phyloP scores from a whole-genome alignment of 2,113 vertebrate species.

The Strix aluco region DNA sequence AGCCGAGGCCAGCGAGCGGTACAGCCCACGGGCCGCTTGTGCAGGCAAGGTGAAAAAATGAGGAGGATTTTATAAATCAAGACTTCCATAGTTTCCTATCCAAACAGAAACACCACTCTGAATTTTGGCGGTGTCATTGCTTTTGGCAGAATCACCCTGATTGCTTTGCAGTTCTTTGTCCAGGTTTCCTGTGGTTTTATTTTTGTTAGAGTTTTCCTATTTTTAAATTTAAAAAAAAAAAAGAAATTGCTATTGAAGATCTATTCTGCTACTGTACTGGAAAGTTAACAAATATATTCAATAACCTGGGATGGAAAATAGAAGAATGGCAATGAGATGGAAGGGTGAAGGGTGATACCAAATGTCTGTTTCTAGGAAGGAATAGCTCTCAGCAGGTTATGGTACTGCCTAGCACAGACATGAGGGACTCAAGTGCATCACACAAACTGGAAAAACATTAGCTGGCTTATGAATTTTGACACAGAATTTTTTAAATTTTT shows the following conservation, averaged over 20 bases:
- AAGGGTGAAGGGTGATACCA: background rate
- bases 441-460: background rate
- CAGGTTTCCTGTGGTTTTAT: background rate
- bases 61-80: background rate
- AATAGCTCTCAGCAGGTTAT: background rate
- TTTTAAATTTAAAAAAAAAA: background rate
- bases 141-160: background rate
- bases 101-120: background rate
- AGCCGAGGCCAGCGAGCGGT: background rate
- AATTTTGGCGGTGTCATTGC: background rate
- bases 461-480: background rate
- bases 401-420: background rate
- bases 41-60: background rate
- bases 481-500: rapidly evolving
- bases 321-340: background rate
- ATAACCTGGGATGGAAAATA: background rate
- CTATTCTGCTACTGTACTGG: background rate
- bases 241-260: background rate
- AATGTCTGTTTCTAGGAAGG: background rate
- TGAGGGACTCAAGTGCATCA: background rate
- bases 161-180: background rate
- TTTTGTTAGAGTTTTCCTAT: background rate
- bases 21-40: rapidly evolving
- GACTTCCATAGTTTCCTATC: background rate
- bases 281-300: background rate